Base-by-base conservation (phyloP, 2,113 vertebrate genomes). In the human (Homo sapiens) region DNA sequence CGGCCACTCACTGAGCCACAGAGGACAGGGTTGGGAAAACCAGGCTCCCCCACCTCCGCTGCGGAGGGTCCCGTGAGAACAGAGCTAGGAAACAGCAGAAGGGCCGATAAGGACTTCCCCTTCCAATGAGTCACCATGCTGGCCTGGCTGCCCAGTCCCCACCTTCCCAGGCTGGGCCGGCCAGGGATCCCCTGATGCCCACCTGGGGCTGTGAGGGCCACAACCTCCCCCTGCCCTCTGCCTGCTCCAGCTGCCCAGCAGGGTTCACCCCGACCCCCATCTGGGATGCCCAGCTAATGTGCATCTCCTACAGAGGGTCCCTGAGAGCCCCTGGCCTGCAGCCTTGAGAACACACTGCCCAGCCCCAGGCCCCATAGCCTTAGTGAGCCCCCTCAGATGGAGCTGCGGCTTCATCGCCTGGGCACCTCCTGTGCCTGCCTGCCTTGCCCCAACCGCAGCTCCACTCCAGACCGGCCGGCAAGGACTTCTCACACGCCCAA, bases 1-100 rank as follows among this genome's bases (percentile, higher is more conserved):
- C 5, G 38, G 52, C 23, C 20, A 57, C 6, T 45, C 8, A 32
- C 61, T 13, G 8, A 89, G 80, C 43, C 43, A 32, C 30, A 0
- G 43, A 5, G n/a, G 16, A 12, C 38, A 14, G 88, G 23, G 27
- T 50, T 72, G 57, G 91, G 59, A 59, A 59, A 35, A 25, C 1
- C 2, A 5, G 55, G 10, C 57, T 35, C 66, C 73, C 91, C 1
- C 59, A 43, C 89, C 23, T 48, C 8, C 0, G 2, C 55, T 11
- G 8, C 16, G 9, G 87, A 96, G 94, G 94, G 93, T 94, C 93
- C 82, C 57, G 32, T 40, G 10, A 2, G 96, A 95, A 93, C 75
- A 84, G 23, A 95, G 55, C 35, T 16, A 80, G 97, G 92, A 96
- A 97, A 25, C 32, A 40, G 79, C 1, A 17, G 38, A 90, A 72